Conservation (phyloP, 2,888 invertebrate species). For the Ypsolopha scabrella region DNA sequence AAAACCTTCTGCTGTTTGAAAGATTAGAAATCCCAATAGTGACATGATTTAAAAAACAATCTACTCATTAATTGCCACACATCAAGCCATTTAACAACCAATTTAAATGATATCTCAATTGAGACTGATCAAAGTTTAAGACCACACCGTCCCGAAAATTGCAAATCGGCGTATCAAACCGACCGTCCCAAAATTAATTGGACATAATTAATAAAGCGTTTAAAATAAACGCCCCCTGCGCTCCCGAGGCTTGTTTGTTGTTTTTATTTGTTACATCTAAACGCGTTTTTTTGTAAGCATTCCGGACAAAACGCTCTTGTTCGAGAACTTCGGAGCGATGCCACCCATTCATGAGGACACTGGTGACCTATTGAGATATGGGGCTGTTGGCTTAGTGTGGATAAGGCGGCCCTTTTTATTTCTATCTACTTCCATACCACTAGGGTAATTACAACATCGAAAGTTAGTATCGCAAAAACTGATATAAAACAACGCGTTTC, state of each 20-base stretch:
- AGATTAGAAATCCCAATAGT: too few species aligned
- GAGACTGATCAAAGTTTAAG: neutral
- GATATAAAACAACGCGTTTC: too few species aligned
- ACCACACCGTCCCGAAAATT: conserved; percentile 35
- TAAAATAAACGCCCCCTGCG: conserved; percentile 56
- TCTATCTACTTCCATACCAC: too few species aligned
- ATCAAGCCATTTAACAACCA: neutral
- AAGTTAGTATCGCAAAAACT: too few species aligned
- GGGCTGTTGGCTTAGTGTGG: conserved; percentile 34
- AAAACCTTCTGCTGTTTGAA: too few species aligned
- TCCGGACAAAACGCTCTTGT: conserved; percentile 68
- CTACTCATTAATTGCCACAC: too few species aligned
- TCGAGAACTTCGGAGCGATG: conserved; percentile 62
- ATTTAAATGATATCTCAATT: neutral
- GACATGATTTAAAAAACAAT: too few species aligned
- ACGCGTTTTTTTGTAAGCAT: conserved; percentile 54
- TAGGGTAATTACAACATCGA: too few species aligned
- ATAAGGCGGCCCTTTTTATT: conserved; percentile 15
- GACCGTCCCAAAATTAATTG: conserved; percentile 59
- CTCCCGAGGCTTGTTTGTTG: conserved; percentile 48
- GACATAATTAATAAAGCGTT: conserved; percentile 68
- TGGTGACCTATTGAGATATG: conserved; percentile 67
- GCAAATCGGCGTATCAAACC: conserved; percentile 37
- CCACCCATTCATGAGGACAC: conserved; percentile 68
- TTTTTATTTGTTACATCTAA: conserved; percentile 8